Conservation (phyloP, 2,797 vertebrate genomes). For the Phyllotis vaccarum region DNA sequence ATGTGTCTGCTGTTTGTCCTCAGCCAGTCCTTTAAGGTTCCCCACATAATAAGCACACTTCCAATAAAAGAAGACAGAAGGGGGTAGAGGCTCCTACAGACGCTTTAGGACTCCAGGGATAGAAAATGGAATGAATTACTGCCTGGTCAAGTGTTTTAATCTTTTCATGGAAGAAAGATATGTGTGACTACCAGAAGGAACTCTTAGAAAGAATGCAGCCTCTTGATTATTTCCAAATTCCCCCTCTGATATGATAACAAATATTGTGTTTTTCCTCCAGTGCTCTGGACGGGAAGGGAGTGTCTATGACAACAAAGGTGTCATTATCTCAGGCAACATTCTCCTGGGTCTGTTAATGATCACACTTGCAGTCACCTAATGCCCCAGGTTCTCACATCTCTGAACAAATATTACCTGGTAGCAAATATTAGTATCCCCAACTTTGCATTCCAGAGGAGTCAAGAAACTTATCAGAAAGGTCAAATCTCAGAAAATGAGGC, state of each 20-base stretch:
- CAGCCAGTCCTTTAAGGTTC: conserved; percentile 46
- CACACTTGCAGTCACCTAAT: conserved; percentile 72
- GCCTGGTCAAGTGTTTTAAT: conserved; percentile 68
- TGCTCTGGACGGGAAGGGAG: neutral
- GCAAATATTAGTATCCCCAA: conserved; percentile 79
- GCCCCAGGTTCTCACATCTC: conserved; percentile 77
- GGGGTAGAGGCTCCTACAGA: conserved; percentile 42
- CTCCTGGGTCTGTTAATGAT: conserved; percentile 80
- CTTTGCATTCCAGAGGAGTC: conserved; percentile 79
- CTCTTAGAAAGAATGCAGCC: conserved; percentile 70
- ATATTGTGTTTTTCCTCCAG: conserved; percentile 69
- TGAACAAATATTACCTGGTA: conserved; percentile 77
- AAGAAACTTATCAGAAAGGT: conserved; percentile 76
- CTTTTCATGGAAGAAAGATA: conserved; percentile 72
- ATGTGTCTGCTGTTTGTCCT: neutral
- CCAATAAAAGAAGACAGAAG: conserved; percentile 16
- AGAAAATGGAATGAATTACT: conserved; percentile 58
- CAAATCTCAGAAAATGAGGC: conserved; percentile 70
- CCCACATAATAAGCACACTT: conserved; percentile 47
- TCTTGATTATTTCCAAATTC: conserved; percentile 75
- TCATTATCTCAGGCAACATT: conserved; percentile 73
- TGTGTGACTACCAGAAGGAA: conserved; percentile 55
- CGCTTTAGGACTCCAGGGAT: conserved; percentile 18
- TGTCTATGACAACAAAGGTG: conserved; percentile 73
- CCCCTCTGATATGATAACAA: conserved; percentile 74